Evolutionary conservation across 2,888 invertebrate genomes (phyloP), one percentile per base, ranked within the genome.

Genomic region (Pomacea canaliculata): DNA sequence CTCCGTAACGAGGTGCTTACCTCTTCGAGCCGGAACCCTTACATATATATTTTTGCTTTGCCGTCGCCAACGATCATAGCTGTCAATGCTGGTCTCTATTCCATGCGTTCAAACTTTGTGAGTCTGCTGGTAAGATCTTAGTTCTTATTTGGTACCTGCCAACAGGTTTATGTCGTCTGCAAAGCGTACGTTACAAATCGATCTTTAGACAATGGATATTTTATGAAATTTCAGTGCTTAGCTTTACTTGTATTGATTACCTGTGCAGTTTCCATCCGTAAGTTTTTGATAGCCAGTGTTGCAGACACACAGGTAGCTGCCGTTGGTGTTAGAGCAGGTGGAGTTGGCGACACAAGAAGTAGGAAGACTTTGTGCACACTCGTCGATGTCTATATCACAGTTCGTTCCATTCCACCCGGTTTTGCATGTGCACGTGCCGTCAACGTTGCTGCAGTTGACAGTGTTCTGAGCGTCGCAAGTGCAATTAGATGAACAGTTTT

Each of bases 301-400:
- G 19, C 74, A 75, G 49, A 70, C 62, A 75, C 74, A 75, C 2
- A 56, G 23, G 7, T 70, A 75, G 46, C 49, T 46, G n/a, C 63
- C 63, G 1, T n/a, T n/a, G n/a, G 19, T 63, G 63, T 69, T 46
- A 23, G 19, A 8, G 63, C 74, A 75, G 16, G 16, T n/a, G 37
- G 23, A 67, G 23, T 18, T 75, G 62, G 37, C 48, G 46, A 10
- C n/a, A 18, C 71, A 71, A 23, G 46, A 46, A 23, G 23, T 23
- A 10, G 62, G 59, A 7, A 27, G 5, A 10, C 51, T 10, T 16
- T 56, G 0, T 56, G 51, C 51, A 56, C 51, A 56, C 51, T 56
- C 16, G 8, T 56, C 51, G 1, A 56, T 16, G 16, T 56, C 51
- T 16, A 2, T 2, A 16, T 4, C 8, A 1, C 63, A 63, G n/a